A percentile compares a stretch with the other conserved stretches of the same genome.
Conservation (phyloP, 2,888 invertebrate species). For the Machimus rusticus region DNA sequence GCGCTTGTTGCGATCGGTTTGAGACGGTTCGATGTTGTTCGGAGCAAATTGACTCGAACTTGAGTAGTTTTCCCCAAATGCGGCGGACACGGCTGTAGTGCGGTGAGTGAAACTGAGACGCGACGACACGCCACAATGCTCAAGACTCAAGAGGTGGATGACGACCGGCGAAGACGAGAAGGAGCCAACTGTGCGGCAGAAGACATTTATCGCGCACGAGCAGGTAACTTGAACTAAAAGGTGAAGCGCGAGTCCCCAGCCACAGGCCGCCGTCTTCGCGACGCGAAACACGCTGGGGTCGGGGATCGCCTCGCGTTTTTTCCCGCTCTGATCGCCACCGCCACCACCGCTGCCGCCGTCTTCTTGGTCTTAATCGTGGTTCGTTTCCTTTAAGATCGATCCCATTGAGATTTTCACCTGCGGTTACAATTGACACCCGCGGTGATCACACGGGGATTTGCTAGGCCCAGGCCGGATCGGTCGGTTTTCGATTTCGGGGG, state of each 20-base stretch:
- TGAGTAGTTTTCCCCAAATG: background rate
- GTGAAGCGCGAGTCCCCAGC: constrained; percentile 6
- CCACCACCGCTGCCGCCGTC: background rate
- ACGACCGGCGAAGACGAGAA: constrained; percentile 27
- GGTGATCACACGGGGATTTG: background rate
- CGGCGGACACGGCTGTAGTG: background rate
- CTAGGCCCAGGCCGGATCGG: background rate
- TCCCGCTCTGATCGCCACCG: background rate
- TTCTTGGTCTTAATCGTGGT: background rate
- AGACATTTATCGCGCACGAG: constrained; percentile 42
- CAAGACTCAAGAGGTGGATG: background rate
- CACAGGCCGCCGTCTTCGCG: constrained; percentile 10
- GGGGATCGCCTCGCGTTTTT: background rate
- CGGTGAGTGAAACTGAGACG: background rate
- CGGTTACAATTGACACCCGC: constrained; percentile 18
- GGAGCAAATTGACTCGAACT: constrained; percentile 2
- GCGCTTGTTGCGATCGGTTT: background rate
- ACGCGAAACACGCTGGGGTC: constrained; percentile 8
- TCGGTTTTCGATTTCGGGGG: background rate
- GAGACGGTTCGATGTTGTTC: background rate
- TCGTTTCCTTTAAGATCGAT: background rate
- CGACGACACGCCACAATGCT: background rate
- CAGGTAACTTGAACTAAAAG: constrained; percentile 40
- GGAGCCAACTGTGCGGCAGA: constrained; percentile 37
- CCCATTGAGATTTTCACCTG: constrained; percentile 9